phyloP scores from a whole-genome alignment of 2,797 vertebrate species.

The Smutsia temminckii region DNA sequence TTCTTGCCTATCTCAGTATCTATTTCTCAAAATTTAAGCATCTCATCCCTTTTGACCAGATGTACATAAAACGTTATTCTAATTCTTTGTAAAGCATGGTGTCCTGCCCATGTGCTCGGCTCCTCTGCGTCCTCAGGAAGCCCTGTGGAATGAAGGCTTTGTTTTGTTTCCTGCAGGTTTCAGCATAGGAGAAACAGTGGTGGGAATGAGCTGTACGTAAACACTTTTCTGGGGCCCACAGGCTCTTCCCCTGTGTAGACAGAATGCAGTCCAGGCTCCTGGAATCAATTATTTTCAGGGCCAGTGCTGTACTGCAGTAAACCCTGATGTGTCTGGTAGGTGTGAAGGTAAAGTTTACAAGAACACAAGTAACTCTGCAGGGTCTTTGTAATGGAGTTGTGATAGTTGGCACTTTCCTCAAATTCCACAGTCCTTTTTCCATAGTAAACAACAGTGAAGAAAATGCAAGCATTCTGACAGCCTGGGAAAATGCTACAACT shows the following conservation, averaged over 20 bases:
- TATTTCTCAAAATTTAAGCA: constrained; percentile 54
- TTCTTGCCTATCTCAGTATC: constrained; percentile 33
- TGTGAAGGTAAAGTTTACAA: neutral
- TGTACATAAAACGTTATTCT: neutral
- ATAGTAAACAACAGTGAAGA: neutral
- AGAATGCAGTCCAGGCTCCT: accelerated
- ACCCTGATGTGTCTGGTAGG: neutral
- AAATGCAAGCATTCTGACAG: neutral
- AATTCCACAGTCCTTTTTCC: neutral
- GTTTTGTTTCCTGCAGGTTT: neutral
- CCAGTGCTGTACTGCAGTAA: neutral
- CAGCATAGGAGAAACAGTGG: accelerated
- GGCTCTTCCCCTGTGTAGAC: accelerated
- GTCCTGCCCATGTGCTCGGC: neutral
- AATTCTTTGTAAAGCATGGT: constrained; percentile 28
- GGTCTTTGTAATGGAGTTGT: neutral
- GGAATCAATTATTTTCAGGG: neutral
- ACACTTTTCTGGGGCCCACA: too few species aligned
- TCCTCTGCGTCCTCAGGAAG: accelerated
- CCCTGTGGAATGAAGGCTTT: neutral
- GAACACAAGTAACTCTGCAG: neutral
- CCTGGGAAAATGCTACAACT: neutral
- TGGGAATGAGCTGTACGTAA: neutral
- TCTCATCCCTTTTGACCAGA: neutral
- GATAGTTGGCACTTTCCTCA: accelerated